These are phyloP conservation scores for Isurus oxyrinchus DNA, from an alignment of 2,113 vertebrate genomes.

Conservation along the genomic window DNA sequence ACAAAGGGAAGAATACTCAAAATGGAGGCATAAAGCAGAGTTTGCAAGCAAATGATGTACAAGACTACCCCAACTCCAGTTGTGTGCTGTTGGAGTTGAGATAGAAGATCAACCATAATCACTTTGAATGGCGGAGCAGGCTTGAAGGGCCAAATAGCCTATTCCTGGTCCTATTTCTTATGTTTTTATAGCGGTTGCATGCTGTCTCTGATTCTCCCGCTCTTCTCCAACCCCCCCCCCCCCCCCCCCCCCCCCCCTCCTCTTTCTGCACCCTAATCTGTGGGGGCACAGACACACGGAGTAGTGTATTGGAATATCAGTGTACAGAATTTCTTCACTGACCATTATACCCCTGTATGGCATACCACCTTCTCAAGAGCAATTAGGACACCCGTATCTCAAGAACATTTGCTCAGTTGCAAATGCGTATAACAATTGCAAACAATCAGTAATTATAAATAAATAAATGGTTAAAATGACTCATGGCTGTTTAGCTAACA, in stretches of 20 bases:
- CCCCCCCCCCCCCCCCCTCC: no score
- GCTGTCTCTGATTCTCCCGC: not conserved
- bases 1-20: not conserved
- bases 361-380: not conserved
- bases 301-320: not conserved
- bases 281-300: not conserved
- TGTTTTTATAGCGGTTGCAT: not conserved
- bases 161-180: not conserved
- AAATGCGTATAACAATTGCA: not conserved
- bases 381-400: not conserved
- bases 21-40: not conserved
- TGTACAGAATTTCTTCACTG: not conserved
- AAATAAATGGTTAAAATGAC: not conserved
- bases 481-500: not conserved
- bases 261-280: not conserved
- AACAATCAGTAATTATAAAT: not conserved
- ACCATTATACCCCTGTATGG: not conserved
- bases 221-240: not conserved
- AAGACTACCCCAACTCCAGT: not conserved
- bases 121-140: not conserved
- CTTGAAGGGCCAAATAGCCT: no score
- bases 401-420: not conserved
- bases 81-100: not conserved
- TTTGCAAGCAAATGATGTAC: not conserved
- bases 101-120: not conserved